Base-by-base conservation (phyloP, 2,113 vertebrate species). In the Eptesicus fuscus region DNA sequence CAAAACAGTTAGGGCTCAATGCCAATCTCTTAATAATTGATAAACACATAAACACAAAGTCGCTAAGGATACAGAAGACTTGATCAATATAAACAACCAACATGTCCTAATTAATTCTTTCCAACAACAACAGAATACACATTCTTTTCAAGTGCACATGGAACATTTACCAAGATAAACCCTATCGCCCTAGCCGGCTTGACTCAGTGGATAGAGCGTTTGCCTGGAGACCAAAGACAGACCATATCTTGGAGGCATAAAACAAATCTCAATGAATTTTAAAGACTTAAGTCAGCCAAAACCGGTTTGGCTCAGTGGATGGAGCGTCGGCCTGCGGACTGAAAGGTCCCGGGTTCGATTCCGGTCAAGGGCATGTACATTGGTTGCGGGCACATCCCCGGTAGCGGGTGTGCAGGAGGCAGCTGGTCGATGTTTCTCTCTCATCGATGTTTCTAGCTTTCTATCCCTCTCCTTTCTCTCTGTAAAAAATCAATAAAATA, bases 201-300 rank as follows among this genome's bases (percentile, higher is more conserved):
- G 23, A 23, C 56, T 59, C 23, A 59, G 56, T 59, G 56, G 56
- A 59, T 25, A 59, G 56, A 59, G 9, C 0, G 1, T 25, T 59
- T 23, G 56, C 56, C 56, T 59, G 23, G 18, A 59, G 56, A 59
- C 56, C 56, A 59, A 37, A 83, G 44, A 86, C 1, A 49, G 49
- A 85, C 8, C 16, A 67, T 40, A 69, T 83, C 28, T 83, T 78
- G 51, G 37, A 22, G 16, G 13, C 20, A 80, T 84, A 74, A 95
- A 88, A 84, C 25, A 70, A 90, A 59, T 65, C 35, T 82, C 65
- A 74, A 63, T 44, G 59, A 88, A 86, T 10, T 63, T 74, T 61
- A 78, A 90, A 94, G n/a, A 69, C 37, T 92, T 10, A 88, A 71
- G 28, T 44, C 67, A 95, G n/a, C n/a, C n/a, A n/a, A n/a, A n/a